These are phyloP conservation scores for Antedon mediterranea DNA, from an alignment of 53 echinoderm and acorn worm genomes.

Conservation along the genomic window DNA sequence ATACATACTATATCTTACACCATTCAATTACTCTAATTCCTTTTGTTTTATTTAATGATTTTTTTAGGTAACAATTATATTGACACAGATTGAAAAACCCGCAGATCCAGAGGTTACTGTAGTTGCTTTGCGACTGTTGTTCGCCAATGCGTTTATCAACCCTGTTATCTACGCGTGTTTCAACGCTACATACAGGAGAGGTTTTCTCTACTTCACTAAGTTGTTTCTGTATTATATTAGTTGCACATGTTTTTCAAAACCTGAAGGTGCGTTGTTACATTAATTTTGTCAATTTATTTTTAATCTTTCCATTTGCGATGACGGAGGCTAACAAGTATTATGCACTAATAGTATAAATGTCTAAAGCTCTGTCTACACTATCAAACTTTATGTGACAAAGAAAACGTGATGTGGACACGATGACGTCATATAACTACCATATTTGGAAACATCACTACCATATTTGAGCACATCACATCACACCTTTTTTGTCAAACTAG, in stretches of 20 bases:
- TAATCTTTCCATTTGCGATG: too few species aligned
- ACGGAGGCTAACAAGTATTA: too few species aligned
- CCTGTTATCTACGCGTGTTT: conserved; percentile 38
- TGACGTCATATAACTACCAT: too few species aligned
- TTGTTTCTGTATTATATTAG: conserved; percentile 11
- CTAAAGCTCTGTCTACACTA: too few species aligned
- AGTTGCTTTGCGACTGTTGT: conserved; percentile 30
- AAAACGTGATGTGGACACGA: too few species aligned
- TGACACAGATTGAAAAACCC: conserved; percentile 16
- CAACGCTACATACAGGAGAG: conserved; percentile 37
- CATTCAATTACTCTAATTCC: not conserved
- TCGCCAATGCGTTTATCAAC: conserved; percentile 46
- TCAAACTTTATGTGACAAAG: too few species aligned
- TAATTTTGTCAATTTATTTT: too few species aligned
- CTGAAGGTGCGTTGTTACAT: conserved; percentile 21
- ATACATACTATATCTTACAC: not conserved
- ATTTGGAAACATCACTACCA: too few species aligned
- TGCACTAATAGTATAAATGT: too few species aligned
- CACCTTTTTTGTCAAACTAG: too few species aligned
- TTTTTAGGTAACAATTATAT: conserved; percentile 31
- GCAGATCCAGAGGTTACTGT: conserved; percentile 15
- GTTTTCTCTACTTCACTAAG: conserved; percentile 23
- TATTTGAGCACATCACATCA: too few species aligned
- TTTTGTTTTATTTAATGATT: not conserved
- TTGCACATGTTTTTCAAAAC: conserved; percentile 19